phyloP scores from a whole-genome alignment of 2,888 invertebrate genomes.

The Drosophila meridionalis region DNA sequence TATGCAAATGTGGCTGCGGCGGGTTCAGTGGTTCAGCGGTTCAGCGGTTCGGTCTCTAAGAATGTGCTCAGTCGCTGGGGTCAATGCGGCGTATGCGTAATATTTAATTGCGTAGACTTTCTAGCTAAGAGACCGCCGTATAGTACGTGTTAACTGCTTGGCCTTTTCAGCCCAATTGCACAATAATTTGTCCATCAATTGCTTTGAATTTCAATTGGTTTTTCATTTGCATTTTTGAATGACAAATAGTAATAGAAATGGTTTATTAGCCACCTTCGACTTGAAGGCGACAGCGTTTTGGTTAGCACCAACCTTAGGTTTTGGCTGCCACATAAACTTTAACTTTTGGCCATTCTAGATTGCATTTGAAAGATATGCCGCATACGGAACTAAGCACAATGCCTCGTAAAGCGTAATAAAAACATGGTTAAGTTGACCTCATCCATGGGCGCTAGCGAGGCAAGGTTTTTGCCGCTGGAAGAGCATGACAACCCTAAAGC shows the following conservation, averaged over 20 bases:
- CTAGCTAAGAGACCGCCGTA: conserved; percentile 9
- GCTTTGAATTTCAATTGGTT: conserved; percentile 72
- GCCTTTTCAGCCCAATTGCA: conserved; percentile 44
- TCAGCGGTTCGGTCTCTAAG: conserved; percentile 24
- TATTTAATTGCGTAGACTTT: conserved; percentile 33
- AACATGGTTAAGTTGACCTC: conserved; percentile 37
- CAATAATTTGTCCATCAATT: conserved; percentile 50
- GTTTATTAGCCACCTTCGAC: conserved; percentile 54
- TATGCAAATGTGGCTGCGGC: conserved; percentile 23
- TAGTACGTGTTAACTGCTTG: conserved; percentile 31
- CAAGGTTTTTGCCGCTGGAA: conserved; percentile 36
- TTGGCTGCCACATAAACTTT: conserved; percentile 24
- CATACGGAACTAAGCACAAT: conserved; percentile 61
- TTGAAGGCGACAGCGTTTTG: conserved; percentile 58
- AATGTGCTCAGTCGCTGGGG: conserved; percentile 59
- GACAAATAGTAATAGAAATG: conserved; percentile 66
- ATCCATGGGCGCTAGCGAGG: conserved; percentile 43
- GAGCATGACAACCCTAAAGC: conserved; percentile 49
- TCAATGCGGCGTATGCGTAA: conserved; percentile 60
- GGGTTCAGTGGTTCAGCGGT: conserved; percentile 6
- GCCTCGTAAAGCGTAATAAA: conserved; percentile 33
- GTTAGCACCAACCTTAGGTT: conserved; percentile 22
- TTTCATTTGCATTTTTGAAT: conserved; percentile 62
- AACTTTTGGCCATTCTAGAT: conserved; percentile 57
- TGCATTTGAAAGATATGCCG: conserved; percentile 39